Evolutionary conservation across 2,888 invertebrate species (phyloP), one percentile per base, ranked within the genome.

Genomic region (Phortica magna): DNA sequence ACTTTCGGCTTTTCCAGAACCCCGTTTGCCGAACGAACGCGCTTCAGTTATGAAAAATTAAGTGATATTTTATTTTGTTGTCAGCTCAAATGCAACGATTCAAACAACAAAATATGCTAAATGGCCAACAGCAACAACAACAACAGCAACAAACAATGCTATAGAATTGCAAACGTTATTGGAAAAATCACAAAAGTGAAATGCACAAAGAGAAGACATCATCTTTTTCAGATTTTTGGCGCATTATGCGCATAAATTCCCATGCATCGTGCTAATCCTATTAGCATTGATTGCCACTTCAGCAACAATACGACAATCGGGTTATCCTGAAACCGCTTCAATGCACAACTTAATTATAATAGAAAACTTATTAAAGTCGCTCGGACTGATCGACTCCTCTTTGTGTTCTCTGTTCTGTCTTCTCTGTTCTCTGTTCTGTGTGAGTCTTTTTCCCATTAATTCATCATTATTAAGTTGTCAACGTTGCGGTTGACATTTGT

Each of bases 381-480:
- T 73, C 17, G 19, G 22, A 61, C 0, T 4, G 31, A 43, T 71
- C 65, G 78, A 74, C 48, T 55, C 17, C 14, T 55, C 55, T 65
- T 65, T 64, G 12, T 31, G 12, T 31, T 2, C 1, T 43, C 12
- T 9, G 6, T 65, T 67, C 14, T 39, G 31, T 42, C 41, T 41
- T 67, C 14, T 67, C 0, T 39, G n/a, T 72, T n/a, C 74, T 67
- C 74, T 82, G 75, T 75, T 71, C 73, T n/a, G n/a, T n/a, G n/a
- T n/a, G n/a, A n/a, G 71, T 84, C 87, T 81, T 88, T 89, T 88
- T 87, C 83, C 87, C 87, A 89, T 89, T 89, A 90, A 90, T 90
- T 89, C 89, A 90, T 90, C 89, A 89, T 90, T 90, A 90, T 90
- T 90, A 89, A 87, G 88, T 85, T 88, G 89, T 90, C 89, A 89